Conservation (phyloP, 2,113 vertebrate species). For the Leiothrix lutea region DNA sequence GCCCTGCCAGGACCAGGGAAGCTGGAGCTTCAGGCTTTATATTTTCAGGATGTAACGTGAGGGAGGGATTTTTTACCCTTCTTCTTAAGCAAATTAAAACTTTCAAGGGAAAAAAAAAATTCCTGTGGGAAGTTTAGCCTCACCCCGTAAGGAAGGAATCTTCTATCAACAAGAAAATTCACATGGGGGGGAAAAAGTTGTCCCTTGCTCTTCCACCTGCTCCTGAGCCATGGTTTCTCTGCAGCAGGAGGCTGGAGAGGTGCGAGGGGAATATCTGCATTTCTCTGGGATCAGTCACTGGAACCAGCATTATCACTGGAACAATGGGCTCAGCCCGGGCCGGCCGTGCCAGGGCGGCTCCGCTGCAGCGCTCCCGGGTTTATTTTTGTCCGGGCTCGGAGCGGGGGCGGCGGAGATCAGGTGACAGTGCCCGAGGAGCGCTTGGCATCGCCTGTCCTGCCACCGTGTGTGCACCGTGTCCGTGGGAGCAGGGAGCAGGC, state of each 20-base stretch:
- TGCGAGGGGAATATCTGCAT: neutral
- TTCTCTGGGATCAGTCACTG: neutral
- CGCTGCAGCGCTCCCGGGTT: neutral
- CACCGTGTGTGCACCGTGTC: neutral
- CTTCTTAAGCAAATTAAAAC: neutral
- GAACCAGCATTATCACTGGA: neutral
- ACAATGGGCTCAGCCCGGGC: neutral
- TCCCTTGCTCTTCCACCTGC: neutral
- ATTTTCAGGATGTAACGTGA: neutral
- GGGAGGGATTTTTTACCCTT: neutral
- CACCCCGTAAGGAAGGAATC: neutral
- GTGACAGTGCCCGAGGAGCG: neutral
- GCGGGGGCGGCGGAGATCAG: neutral
- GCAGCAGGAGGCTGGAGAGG: neutral
- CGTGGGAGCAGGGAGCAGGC: neutral
- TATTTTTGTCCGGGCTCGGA: constrained; percentile 26
- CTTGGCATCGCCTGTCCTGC: neutral
- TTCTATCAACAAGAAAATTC: neutral
- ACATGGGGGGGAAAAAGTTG: no score
- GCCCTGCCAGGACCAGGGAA: neutral
- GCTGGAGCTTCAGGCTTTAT: neutral
- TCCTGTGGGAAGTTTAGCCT: neutral
- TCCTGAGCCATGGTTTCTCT: neutral
- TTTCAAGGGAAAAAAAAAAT: neutral
- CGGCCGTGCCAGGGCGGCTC: neutral